Evolutionary conservation across 2,113 vertebrate genomes (phyloP).

Genomic region (Alouatta palliata): DNA sequence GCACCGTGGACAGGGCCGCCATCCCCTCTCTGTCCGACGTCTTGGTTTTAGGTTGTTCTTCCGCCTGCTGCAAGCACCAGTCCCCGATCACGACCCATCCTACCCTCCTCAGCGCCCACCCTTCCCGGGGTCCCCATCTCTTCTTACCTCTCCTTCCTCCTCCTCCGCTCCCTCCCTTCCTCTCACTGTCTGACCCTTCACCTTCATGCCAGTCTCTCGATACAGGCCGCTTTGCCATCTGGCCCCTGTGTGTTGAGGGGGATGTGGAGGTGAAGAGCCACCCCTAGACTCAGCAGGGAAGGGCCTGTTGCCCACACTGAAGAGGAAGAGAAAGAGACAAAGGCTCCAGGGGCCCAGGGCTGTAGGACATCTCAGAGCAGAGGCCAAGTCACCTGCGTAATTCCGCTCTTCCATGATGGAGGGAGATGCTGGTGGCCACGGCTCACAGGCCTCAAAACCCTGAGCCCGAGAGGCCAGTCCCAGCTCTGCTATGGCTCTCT

Average conservation of each 20-base stretch:
- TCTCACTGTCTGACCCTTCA: neutral
- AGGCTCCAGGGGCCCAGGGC: neutral
- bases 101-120: no score
- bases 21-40: neutral
- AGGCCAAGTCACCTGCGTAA: accelerated
- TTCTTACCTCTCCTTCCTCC: no score
- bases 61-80: accelerated
- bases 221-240: neutral
- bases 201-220: accelerated
- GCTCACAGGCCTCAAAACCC: accelerated
- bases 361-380: accelerated
- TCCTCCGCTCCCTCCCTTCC: accelerated
- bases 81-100: neutral
- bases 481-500: no score
- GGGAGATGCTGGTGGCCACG: accelerated
- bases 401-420: neutral
- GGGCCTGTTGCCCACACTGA: neutral
- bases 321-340: neutral
- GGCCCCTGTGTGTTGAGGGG: neutral
- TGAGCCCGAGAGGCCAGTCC: neutral
- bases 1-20: accelerated
- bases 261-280: no score
- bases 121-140: accelerated
- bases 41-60: neutral
- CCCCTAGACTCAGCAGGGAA: no score